Percentiles rank a stretch among this genome's conserved stretches.
These are phyloP conservation scores for Pseudobourletiella spinata DNA, from an alignment of 1,140 invertebrate genomes.

Conservation along the genomic window DNA sequence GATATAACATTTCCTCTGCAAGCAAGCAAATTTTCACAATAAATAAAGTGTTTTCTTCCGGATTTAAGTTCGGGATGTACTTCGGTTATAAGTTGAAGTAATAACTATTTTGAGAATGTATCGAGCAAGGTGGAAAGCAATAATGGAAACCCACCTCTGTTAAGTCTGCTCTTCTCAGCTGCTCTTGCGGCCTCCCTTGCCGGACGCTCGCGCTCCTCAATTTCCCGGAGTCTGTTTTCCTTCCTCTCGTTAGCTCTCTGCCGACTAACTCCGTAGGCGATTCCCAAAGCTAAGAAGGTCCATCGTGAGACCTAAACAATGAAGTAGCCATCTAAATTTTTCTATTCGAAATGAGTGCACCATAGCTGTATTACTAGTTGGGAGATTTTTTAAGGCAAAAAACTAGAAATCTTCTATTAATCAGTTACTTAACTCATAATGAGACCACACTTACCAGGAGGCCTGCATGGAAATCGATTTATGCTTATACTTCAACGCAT, in stretches of 20 bases:
- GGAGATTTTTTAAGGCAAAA: not conserved
- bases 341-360: not conserved
- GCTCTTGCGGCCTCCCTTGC: slow-evolving; percentile 58
- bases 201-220: slow-evolving; percentile 55
- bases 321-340: slow-evolving; percentile 5
- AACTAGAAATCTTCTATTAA: not conserved
- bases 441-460: not conserved
- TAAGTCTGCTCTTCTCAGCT: slow-evolving; percentile 48
- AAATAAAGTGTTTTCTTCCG: not conserved
- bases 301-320: slow-evolving; percentile 58
- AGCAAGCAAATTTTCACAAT: slow-evolving; percentile 13
- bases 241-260: slow-evolving; percentile 57
- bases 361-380: not conserved
- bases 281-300: slow-evolving; percentile 55
- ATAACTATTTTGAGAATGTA: not conserved
- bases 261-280: slow-evolving; percentile 60
- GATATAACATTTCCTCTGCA: slow-evolving; percentile 39
- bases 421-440: not conserved
- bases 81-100: not conserved
- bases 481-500: too few relatives aligned
- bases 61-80: not conserved
- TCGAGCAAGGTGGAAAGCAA: too few relatives aligned
- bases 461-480: not conserved
- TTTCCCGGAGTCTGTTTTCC: slow-evolving; percentile 53
- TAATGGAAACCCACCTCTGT: slow-evolving; percentile 30